Evolutionary conservation across 2,113 vertebrate genomes (phyloP).

Genomic region (Cyprinus carpio): DNA sequence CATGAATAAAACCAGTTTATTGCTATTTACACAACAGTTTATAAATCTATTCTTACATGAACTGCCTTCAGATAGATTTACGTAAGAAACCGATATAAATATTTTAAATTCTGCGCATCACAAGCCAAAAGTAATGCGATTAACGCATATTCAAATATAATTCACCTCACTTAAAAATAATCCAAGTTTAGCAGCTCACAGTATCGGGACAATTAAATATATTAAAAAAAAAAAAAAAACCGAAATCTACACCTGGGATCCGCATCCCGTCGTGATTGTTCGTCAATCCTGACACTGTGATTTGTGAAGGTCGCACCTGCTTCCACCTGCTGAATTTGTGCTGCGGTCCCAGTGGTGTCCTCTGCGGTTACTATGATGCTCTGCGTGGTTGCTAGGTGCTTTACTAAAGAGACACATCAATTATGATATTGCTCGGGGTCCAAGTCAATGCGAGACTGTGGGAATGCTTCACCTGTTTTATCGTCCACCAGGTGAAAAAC

Average conservation of each 20-base stretch:
- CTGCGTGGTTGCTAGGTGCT: not conserved
- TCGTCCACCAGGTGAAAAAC: not conserved
- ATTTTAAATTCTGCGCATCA: too few species aligned
- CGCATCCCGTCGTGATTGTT: not conserved
- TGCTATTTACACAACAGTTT: not conserved
- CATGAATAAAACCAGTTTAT: not conserved
- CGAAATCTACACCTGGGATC: not conserved
- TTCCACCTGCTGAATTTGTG: not conserved
- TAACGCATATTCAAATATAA: too few species aligned
- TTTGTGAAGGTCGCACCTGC: not conserved
- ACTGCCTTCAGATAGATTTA: not conserved
- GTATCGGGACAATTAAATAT: too few species aligned
- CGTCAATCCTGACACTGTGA: too few species aligned
- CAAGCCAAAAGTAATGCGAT: too few species aligned
- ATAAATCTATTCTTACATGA: not conserved
- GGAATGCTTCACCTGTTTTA: too few species aligned
- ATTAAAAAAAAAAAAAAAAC: too few species aligned
- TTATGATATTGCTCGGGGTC: too few species aligned
- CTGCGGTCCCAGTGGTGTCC: not conserved
- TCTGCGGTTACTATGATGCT: not conserved
- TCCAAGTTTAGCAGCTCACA: too few species aligned
- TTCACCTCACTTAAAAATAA: too few species aligned
- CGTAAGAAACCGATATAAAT: not conserved
- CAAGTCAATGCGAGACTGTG: not conserved
- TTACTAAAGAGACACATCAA: not conserved